Conservation (phyloP, 2,113 vertebrate genomes). For the Drymodes brunneopygia region DNA sequence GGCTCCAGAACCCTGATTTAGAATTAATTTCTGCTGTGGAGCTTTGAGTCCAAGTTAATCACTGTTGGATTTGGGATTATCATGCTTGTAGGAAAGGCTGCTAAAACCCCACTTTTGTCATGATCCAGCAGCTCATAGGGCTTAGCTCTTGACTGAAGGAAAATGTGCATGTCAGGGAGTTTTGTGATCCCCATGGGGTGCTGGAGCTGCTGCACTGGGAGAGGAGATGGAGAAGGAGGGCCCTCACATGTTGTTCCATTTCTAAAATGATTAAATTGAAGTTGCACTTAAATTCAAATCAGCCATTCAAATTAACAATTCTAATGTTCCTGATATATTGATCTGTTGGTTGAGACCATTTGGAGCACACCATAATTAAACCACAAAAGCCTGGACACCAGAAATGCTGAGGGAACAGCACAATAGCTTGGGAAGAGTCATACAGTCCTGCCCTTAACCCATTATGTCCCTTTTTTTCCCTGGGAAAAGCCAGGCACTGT, state of each 20-base stretch:
- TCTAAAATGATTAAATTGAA: constrained; percentile 54
- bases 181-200: neutral
- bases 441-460: constrained; percentile 1
- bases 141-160: constrained; percentile 44
- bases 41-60: constrained; percentile 47
- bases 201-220: neutral
- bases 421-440: neutral
- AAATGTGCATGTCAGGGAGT: constrained; percentile 23
- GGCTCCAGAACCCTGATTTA: constrained; percentile 29
- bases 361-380: constrained; percentile 60
- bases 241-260: neutral
- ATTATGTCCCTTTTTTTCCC: neutral
- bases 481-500: neutral
- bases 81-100: constrained; percentile 28
- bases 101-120: constrained; percentile 35
- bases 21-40: constrained; percentile 53
- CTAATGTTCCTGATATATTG: constrained; percentile 62
- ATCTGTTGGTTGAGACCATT: constrained; percentile 57
- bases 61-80: constrained; percentile 60
- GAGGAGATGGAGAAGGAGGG: neutral
- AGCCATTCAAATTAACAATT: constrained; percentile 62
- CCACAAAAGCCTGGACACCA: constrained; percentile 52
- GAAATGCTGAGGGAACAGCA: neutral
- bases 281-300: constrained; percentile 67
- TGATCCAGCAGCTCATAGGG: constrained; percentile 37